phyloP scores from a whole-genome alignment of 2,888 invertebrate species.

The Pteria penguin region DNA sequence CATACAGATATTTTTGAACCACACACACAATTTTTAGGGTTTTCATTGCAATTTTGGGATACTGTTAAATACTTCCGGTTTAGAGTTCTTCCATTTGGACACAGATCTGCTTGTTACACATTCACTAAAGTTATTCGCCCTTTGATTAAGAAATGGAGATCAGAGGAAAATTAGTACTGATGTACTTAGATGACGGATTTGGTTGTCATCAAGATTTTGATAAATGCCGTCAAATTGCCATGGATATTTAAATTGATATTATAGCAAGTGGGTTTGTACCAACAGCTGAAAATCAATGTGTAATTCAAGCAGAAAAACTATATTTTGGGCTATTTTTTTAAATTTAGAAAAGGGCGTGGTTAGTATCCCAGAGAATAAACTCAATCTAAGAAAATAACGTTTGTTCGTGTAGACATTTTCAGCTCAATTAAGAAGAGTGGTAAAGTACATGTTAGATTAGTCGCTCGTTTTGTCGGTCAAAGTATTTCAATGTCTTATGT shows the following conservation, averaged over 20 bases:
- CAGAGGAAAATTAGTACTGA: constrained; percentile 34
- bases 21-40: background rate
- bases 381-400: constrained; percentile 23
- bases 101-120: constrained; percentile 28
- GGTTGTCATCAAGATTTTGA: constrained; percentile 8
- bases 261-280: constrained; percentile 37
- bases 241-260: constrained; percentile 35
- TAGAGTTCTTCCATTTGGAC: constrained; percentile 41
- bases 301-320: constrained; percentile 22
- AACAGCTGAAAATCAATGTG: constrained; percentile 36
- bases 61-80: constrained; percentile 28
- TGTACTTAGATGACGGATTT: constrained; percentile 49
- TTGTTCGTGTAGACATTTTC: constrained; percentile 13
- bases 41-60: background rate
- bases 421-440: background rate
- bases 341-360: constrained; percentile 21
- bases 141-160: constrained; percentile 41
- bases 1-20: constrained; percentile 8
- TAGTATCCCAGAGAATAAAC: constrained; percentile 21
- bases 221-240: background rate
- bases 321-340: constrained; percentile 32
- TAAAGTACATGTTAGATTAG: constrained; percentile 27
- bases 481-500: constrained; percentile 51
- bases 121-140: constrained; percentile 39
- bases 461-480: constrained; percentile 53